Conservation (phyloP, 2,888 invertebrate species). For the Leptopilina myrica region DNA sequence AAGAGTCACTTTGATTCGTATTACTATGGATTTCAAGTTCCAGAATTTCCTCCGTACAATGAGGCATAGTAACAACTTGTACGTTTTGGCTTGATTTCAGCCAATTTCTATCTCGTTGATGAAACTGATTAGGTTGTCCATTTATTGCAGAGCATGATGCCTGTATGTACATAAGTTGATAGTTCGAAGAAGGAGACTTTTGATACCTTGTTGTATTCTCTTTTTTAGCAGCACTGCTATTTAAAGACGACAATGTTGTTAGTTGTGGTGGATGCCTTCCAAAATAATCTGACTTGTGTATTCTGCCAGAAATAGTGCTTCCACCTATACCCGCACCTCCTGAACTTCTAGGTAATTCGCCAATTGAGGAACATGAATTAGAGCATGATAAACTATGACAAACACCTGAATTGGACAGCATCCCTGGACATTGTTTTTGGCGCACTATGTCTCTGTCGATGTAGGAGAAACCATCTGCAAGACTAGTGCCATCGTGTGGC, state of each 20-base stretch:
- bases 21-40: slow-evolving; percentile 39
- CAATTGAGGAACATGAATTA: slow-evolving; percentile 50
- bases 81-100: slow-evolving; percentile 18
- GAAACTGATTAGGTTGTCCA: slow-evolving; percentile 15
- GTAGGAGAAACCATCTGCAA: slow-evolving; percentile 87
- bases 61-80: slow-evolving; percentile 37
- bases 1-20: slow-evolving; percentile 49
- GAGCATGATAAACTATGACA: slow-evolving; percentile 51
- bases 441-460: slow-evolving; percentile 83
- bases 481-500: slow-evolving; percentile 82
- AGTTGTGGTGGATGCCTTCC: slow-evolving; percentile 2
- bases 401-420: slow-evolving; percentile 70
- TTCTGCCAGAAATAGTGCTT: slow-evolving; percentile 33
- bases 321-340: slow-evolving; percentile 45
- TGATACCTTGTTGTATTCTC: slow-evolving; percentile 1
- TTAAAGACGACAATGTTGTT: neutral
- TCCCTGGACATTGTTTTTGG: slow-evolving; percentile 76
- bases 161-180: slow-evolving; percentile 31
- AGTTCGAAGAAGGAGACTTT: slow-evolving; percentile 10
- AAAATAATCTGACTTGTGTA: slow-evolving; percentile 29
- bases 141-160: slow-evolving; percentile 14
- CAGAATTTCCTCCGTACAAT: slow-evolving; percentile 13
- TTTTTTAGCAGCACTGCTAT: neutral
- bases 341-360: slow-evolving; percentile 44
- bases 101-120: slow-evolving; percentile 11